These are phyloP conservation scores for Nesoenas mayeri DNA, from an alignment of 2,113 vertebrate genomes.

Conservation along the genomic window DNA sequence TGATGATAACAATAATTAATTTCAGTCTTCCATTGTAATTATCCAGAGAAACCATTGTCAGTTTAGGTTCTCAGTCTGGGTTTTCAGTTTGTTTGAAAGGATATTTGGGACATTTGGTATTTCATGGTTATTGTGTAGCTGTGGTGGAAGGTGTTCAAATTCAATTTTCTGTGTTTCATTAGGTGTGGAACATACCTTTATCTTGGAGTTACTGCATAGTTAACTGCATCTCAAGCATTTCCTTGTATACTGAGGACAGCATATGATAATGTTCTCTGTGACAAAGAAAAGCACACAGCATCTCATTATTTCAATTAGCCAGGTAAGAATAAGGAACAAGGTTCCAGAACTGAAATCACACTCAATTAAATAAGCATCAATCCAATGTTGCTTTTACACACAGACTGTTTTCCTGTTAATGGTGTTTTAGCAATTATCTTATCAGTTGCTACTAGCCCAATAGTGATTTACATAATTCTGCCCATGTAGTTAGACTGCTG, in stretches of 20 bases:
- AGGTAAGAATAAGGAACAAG: background rate
- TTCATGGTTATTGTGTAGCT: background rate
- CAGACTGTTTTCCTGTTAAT: constrained; percentile 2
- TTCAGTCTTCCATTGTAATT: background rate
- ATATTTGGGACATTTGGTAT: background rate
- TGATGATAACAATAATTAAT: background rate
- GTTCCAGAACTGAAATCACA: background rate
- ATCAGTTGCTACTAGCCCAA: background rate
- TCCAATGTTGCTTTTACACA: constrained; percentile 11
- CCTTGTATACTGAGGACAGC: background rate
- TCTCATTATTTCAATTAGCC: background rate
- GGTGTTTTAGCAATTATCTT: constrained; percentile 44
- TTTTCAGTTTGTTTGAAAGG: background rate
- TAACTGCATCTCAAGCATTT: background rate
- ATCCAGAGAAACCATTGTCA: background rate
- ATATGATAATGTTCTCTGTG: background rate
- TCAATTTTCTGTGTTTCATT: background rate
- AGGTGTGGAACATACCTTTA: background rate
- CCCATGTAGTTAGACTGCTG: background rate
- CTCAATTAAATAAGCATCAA: constrained; percentile 16
- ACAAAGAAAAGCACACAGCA: background rate
- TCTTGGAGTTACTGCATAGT: background rate
- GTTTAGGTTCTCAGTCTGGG: background rate
- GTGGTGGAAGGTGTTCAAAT: background rate
- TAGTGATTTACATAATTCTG: constrained; percentile 1